Evolutionary conservation across 2,888 invertebrate genomes (phyloP).

Genomic region (Pyrochroa serraticornis): DNA sequence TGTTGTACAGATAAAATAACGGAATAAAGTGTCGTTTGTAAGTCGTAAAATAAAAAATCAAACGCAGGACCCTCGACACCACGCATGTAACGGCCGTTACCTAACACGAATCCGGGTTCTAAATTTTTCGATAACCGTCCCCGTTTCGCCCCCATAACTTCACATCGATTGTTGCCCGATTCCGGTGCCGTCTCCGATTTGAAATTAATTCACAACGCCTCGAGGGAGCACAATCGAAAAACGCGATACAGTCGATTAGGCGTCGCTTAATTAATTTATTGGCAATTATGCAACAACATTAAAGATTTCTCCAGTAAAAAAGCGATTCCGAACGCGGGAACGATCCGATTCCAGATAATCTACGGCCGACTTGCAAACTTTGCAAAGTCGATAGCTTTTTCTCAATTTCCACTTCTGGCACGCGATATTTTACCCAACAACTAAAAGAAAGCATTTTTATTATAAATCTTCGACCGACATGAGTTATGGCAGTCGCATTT

Average conservation of each 20-base stretch:
- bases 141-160: constrained; percentile 2
- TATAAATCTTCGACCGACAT: constrained; percentile 42
- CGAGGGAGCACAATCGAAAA: background rate
- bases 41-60: constrained; percentile 3
- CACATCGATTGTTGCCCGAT: constrained; percentile 16
- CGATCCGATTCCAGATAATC: background rate
- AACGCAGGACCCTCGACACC: background rate
- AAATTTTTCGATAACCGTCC: constrained; percentile 7
- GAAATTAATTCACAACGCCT: constrained; percentile 23
- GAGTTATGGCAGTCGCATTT: constrained; percentile 46
- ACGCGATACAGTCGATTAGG: too few species aligned
- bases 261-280: too few species aligned
- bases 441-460: constrained; percentile 20
- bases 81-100: constrained; percentile 3
- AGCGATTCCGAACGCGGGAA: background rate
- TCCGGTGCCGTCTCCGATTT: constrained; percentile 15
- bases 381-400: background rate
- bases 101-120: too few species aligned
- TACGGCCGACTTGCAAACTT: too few species aligned
- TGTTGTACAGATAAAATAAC: constrained; percentile 4
- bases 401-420: constrained; percentile 4
- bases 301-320: too few species aligned
- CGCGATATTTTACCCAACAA: constrained; percentile 6
- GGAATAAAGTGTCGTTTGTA: constrained; percentile 12
- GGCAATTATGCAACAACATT: too few species aligned